Evolutionary conservation across 1,140 invertebrate species (phyloP), one percentile per base, ranked within the genome.

Genomic region (Ladona fulva): DNA sequence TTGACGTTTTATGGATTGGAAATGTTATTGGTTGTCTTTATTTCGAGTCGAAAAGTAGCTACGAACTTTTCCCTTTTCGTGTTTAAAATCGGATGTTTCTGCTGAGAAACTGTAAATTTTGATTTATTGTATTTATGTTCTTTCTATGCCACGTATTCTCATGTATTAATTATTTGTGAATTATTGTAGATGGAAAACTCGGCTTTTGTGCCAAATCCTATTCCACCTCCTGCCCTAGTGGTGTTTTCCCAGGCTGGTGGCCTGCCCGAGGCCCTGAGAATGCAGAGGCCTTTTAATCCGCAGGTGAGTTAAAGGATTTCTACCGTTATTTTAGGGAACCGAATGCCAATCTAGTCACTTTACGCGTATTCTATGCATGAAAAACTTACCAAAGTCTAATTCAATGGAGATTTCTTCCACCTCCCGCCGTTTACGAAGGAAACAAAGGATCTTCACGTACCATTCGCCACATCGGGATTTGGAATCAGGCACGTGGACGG

Each of bases 221-320:
- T 93, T 83, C 90, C 91, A 84, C 92, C 92, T 81, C 92, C 92
- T 80, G 90, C 91, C 83, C 87, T 94, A 84, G 93, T 94, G 86
- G 92, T 94, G 78, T 90, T 94, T 83, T 93, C 92, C 80, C 91
- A 93, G 86, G 90, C 91, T 82, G 90, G 90, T 82, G 90, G 89
- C 80, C 88, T 92, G 83, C 89, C 91, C 83, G 92, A 93, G 84
- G 91, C 90, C 80, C 86, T 92, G 81, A 87, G 90, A 87, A 90
- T 92, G 86, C 90, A 92, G 87, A 87, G 91, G 86, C 90, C 91
- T 82, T 91, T 92, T 86, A 90, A 89, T 85, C 88, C 89, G 84
- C 89, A 90, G 89, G 89, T 91, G 86, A 86, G 85, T 86, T 81
- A 80, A 80, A 81, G 78, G 73, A 75, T 78, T 78, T 80, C 66